Evolutionary conservation across 1,140 invertebrate genomes (phyloP).

Genomic region (Uloborus diversus): DNA sequence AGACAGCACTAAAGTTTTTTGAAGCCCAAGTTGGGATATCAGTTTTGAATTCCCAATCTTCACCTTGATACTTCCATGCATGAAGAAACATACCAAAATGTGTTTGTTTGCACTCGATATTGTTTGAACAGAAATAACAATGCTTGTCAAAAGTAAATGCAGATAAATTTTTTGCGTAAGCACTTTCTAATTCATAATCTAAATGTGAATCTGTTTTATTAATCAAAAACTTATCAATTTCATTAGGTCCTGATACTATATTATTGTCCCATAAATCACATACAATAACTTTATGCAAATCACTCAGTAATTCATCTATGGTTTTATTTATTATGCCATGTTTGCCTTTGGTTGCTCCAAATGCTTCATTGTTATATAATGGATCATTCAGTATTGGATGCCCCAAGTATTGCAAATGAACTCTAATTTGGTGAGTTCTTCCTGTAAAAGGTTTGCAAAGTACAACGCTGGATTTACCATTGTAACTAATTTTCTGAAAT

Average conservation of each 20-base stretch:
- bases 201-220: too few species aligned
- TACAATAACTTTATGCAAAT: background rate
- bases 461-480: conserved; percentile 90
- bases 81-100: conserved; percentile 96
- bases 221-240: background rate
- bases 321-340: conserved; percentile 70
- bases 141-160: conserved; percentile 83
- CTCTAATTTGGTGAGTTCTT: conserved; percentile 97
- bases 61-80: conserved; percentile 88
- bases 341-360: conserved; percentile 91
- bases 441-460: conserved; percentile 88
- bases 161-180: conserved; percentile 64
- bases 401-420: conserved; percentile 94
- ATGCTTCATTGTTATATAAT: conserved; percentile 85
- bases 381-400: conserved; percentile 97
- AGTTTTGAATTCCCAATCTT: conserved; percentile 87
- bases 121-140: conserved; percentile 92
- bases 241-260: background rate
- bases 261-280: background rate
- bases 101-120: conserved; percentile 86
- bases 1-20: conserved; percentile 74
- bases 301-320: background rate
- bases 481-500: conserved; percentile 86
- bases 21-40: conserved; percentile 87
- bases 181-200: background rate